phyloP scores from a whole-genome alignment of 2,797 vertebrate genomes.

The Neopelma chrysocephalum region DNA sequence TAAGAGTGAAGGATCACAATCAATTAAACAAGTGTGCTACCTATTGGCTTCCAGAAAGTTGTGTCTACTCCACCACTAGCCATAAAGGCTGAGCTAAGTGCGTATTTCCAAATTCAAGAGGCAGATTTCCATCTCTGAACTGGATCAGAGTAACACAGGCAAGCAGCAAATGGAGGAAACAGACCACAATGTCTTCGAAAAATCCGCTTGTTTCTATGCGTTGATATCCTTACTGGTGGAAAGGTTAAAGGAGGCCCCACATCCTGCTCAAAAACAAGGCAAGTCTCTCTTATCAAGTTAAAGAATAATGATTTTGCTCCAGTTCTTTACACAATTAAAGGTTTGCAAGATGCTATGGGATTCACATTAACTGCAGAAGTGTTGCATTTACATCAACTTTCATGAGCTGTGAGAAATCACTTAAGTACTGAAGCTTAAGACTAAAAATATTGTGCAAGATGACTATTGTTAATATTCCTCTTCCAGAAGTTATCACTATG shows the following conservation, averaged over 20 bases:
- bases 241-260: not conserved
- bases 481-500: not conserved
- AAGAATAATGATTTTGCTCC: not conserved
- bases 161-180: not conserved
- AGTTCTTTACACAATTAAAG: not conserved
- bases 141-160: not conserved
- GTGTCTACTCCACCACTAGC: not conserved
- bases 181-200: accelerated
- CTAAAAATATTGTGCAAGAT: not conserved
- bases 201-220: not conserved
- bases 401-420: not conserved
- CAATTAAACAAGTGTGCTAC: not conserved
- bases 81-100: not conserved
- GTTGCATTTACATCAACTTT: not conserved
- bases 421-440: not conserved
- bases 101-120: not conserved
- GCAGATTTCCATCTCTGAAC: not conserved
- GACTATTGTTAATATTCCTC: not conserved
- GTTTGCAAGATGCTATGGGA: not conserved
- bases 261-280: not conserved
- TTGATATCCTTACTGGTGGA: not conserved
- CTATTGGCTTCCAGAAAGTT: not conserved
- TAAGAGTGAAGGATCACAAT: not conserved
- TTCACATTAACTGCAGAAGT: not conserved
- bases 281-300: not conserved